Conservation (phyloP, 2,888 invertebrate species). For the Rhagonycha fulva region DNA sequence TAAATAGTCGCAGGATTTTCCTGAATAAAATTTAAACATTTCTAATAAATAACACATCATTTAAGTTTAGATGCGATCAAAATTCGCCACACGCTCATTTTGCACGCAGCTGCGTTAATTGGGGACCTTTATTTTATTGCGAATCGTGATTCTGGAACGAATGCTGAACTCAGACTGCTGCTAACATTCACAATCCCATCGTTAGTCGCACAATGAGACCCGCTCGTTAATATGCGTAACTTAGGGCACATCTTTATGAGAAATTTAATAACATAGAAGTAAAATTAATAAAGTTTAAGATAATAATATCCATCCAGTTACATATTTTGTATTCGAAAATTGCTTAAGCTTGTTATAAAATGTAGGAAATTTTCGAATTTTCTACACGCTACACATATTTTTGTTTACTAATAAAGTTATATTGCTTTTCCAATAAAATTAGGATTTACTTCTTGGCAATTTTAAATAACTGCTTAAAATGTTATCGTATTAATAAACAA, state of each 20-base stretch:
- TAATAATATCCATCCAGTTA: conserved; percentile 10
- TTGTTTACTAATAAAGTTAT: neutral
- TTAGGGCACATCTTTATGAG: conserved; percentile 43
- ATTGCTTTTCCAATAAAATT: neutral
- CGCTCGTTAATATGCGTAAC: conserved; percentile 42
- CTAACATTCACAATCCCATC: conserved; percentile 38
- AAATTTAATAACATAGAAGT: conserved; percentile 46
- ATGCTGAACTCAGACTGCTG: conserved; percentile 30
- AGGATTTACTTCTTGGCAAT: neutral
- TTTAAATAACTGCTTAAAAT: neutral
- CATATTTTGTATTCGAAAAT: neutral
- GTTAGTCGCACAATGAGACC: conserved; percentile 41
- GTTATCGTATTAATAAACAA: neutral
- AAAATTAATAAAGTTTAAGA: conserved; percentile 33
- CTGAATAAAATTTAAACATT: conserved; percentile 13
- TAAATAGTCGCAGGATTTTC: neutral
- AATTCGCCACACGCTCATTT: conserved; percentile 45
- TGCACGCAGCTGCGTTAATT: conserved; percentile 48
- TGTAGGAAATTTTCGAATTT: neutral
- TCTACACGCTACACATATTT: neutral
- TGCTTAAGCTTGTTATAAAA: neutral
- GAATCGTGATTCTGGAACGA: conserved; percentile 42
- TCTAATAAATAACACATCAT: conserved; percentile 27
- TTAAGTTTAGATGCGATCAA: conserved; percentile 33
- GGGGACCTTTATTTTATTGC: conserved; percentile 45